These are phyloP conservation scores for Philypnodon macrostomus DNA, from an alignment of 2,797 vertebrate genomes.

Conservation along the genomic window DNA sequence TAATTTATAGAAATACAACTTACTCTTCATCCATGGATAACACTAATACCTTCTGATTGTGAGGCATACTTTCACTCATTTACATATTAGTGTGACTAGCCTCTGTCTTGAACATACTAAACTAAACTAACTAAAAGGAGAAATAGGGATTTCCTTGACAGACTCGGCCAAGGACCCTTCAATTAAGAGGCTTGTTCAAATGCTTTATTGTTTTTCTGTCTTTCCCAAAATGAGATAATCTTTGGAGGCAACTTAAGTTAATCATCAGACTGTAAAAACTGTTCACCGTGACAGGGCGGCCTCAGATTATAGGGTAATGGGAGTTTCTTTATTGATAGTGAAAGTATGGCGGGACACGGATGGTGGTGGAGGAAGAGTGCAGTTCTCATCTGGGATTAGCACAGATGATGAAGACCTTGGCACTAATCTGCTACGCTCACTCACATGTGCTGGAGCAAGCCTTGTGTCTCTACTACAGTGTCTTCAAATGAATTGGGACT, in stretches of 20 bases:
- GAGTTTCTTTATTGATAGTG: slow-evolving; percentile 50
- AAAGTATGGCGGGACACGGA: slow-evolving; percentile 44
- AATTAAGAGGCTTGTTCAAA: slow-evolving; percentile 16
- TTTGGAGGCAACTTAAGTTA: slow-evolving; percentile 38
- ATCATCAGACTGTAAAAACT: slow-evolving; percentile 44
- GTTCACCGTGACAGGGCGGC: slow-evolving; percentile 33
- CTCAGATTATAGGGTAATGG: slow-evolving; percentile 51
- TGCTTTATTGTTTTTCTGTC: slow-evolving; percentile 36
- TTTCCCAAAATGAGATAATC: slow-evolving; percentile 49
- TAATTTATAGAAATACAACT: too few species aligned
- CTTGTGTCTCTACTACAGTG: slow-evolving; percentile 34
- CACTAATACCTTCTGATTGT: too few species aligned
- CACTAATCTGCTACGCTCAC: slow-evolving; percentile 58
- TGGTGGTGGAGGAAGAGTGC: slow-evolving; percentile 27
- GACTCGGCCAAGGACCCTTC: too few species aligned
- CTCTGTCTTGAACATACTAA: too few species aligned
- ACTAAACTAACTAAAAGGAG: too few species aligned
- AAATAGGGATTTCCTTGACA: too few species aligned
- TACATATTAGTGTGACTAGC: too few species aligned
- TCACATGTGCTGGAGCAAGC: slow-evolving; percentile 18
- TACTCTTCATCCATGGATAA: too few species aligned
- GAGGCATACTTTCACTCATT: too few species aligned
- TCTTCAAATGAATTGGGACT: slow-evolving; percentile 27
- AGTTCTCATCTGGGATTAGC: slow-evolving; percentile 61
- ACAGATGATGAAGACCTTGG: slow-evolving; percentile 50